Evolutionary conservation across 2,113 vertebrate genomes (phyloP), one percentile per base, ranked within the genome.

Genomic region (Xenus cinereus): DNA sequence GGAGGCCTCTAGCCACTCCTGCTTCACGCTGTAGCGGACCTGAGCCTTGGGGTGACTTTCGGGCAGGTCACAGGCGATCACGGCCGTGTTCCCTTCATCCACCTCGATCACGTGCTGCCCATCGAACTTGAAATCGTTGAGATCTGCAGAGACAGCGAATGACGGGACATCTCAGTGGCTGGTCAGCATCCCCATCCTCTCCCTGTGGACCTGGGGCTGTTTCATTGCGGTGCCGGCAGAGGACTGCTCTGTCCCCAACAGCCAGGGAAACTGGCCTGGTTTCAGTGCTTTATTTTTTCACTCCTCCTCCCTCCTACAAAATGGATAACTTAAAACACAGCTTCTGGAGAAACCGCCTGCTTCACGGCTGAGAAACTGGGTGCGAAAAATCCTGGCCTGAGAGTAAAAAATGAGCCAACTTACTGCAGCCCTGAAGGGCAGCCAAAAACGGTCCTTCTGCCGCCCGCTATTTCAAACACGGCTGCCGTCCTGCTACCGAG

Each of bases 1-100:
- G 54, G 99, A 99, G 7, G 98, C 98, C 96, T 99, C 99, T 66
- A 99, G 98, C 99, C 99, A 99, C 95, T 99, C 99, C 90, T 99
- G 99, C 77, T 99, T 99, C 98, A 99, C 99, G 1, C 99, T 99
- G 98, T 99, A 99, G 95, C 99, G 99, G 95, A 99, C 99, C 98
- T 99, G 99, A 86, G 99, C 99, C 97, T 99, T 99, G 24, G 99
- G 99, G 79, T 99, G 99, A 96, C 99, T 99, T 97, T 99, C 99
- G 0, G 99, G 99, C 79, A 99, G 98, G 96, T 99, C 99, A 2
- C 99, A 99, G 76, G 99, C 99, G 3, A 99, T 99, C 87, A 99
- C 99, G 0, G 99, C 99, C 0, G 99, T 99, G 98, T 99, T 99
- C 71, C 99, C 99, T 96, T 99, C 99, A 8, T 99, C 99, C 21